Percentiles rank a stretch among this genome's conserved stretches.
Conservation (phyloP, 2,797 vertebrate species). For the Etheostoma perlongum region DNA sequence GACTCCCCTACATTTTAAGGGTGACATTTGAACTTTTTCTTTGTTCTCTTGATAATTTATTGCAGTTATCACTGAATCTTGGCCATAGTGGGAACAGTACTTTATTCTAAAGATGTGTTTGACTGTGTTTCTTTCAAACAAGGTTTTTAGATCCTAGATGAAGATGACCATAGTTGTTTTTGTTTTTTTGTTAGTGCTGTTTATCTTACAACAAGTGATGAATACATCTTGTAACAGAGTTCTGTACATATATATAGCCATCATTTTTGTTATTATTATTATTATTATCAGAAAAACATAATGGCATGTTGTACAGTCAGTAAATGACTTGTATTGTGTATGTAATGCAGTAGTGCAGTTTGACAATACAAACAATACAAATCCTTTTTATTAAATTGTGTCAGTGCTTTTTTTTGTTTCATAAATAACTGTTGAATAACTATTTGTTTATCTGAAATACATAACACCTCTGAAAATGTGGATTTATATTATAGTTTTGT, state of each 20-base stretch:
- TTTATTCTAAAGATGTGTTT: slow-evolving; percentile 76
- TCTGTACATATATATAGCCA: slow-evolving; percentile 81
- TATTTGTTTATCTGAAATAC: slow-evolving; percentile 28
- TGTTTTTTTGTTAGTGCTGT: slow-evolving; percentile 75
- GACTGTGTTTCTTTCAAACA: slow-evolving; percentile 78
- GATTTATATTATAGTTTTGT: slow-evolving; percentile 11
- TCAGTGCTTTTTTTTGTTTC: slow-evolving; percentile 57
- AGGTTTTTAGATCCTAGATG: slow-evolving; percentile 71
- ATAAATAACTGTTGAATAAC: slow-evolving; percentile 9
- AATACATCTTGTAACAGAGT: slow-evolving; percentile 77
- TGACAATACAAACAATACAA: slow-evolving; percentile 90
- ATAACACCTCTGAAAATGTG: slow-evolving; percentile 8
- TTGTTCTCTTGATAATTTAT: slow-evolving; percentile 80
- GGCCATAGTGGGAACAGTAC: slow-evolving; percentile 63
- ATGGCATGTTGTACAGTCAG: slow-evolving; percentile 91
- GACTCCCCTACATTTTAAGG: slow-evolving; percentile 53
- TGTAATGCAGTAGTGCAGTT: slow-evolving; percentile 98
- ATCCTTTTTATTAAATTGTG: slow-evolving; percentile 87
- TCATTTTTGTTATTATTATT: slow-evolving; percentile 73
- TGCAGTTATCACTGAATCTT: slow-evolving; percentile 73
- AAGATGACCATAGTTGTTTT: slow-evolving; percentile 73
- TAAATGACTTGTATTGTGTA: slow-evolving; percentile 97
- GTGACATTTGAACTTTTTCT: slow-evolving; percentile 68
- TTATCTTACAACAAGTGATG: slow-evolving; percentile 75
- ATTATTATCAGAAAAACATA: slow-evolving; percentile 63